These are phyloP conservation scores for Microplitis demolitor DNA, from an alignment of 1,140 invertebrate species.

Conservation along the genomic window DNA sequence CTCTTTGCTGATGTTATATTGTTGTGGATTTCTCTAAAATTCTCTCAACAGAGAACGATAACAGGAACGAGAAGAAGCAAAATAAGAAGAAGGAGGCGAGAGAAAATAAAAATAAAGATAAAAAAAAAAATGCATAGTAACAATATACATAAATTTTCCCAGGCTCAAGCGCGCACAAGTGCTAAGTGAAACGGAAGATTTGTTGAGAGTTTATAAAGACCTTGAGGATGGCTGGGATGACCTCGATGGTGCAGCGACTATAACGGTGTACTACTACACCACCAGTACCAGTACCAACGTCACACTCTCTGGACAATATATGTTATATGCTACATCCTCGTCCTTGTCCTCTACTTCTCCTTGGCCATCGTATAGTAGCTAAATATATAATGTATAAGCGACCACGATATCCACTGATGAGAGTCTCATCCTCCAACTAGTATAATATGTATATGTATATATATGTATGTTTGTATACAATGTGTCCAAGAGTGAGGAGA, in stretches of 20 bases:
- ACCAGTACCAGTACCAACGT: too few relatives aligned
- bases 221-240: constrained; percentile 9
- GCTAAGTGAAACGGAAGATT: neutral
- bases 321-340: neutral
- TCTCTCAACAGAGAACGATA: neutral
- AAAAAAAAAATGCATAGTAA: neutral
- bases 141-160: neutral
- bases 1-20: neutral
- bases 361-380: neutral
- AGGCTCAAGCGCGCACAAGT: neutral
- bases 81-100: neutral
- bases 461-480: constrained; percentile 4
- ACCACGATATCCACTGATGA: too few relatives aligned
- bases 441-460: neutral
- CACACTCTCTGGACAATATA: too few relatives aligned
- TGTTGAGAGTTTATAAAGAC: neutral
- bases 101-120: neutral
- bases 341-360: neutral
- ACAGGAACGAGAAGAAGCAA: neutral
- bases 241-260: constrained; percentile 14
- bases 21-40: too few relatives aligned
- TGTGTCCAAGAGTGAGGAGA: neutral
- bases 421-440: too few relatives aligned
- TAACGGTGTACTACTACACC: neutral
- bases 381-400: too few relatives aligned